Conservation (phyloP, 2,888 invertebrate genomes). For the Leuctra nigra region DNA sequence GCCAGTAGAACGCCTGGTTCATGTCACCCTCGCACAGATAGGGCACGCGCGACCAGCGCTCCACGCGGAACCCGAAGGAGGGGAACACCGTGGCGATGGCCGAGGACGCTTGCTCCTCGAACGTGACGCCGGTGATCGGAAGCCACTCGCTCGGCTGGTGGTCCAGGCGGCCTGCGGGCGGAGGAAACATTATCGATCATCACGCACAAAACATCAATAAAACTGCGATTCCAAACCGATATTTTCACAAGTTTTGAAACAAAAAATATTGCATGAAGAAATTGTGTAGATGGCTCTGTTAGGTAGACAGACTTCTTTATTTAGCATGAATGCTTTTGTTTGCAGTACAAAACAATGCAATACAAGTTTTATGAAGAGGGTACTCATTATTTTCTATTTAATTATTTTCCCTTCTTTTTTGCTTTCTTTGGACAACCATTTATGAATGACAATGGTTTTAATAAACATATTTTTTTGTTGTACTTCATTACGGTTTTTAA, state of each 20-base stretch:
- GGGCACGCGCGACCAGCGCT: conserved; percentile 84
- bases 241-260: too few relatives aligned
- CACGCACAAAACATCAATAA: background rate
- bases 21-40: conserved; percentile 97
- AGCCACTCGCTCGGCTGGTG: conserved; percentile 64
- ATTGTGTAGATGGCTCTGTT: too few relatives aligned
- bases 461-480: too few relatives aligned
- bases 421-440: too few relatives aligned
- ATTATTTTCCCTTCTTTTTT: too few relatives aligned
- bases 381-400: too few relatives aligned
- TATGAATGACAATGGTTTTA: too few relatives aligned
- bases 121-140: conserved; percentile 57
- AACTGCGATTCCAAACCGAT: too few relatives aligned
- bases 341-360: background rate
- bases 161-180: conserved; percentile 59
- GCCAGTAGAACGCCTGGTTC: conserved; percentile 83
- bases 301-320: too few relatives aligned
- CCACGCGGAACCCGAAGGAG: conserved; percentile 65
- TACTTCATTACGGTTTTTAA: too few relatives aligned
- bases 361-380: background rate
- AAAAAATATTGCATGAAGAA: too few relatives aligned
- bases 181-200: conserved; percentile 27
- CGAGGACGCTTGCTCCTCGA: conserved; percentile 74
- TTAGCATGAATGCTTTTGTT: too few relatives aligned
- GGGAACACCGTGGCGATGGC: conserved; percentile 56